phyloP scores from a whole-genome alignment of 2,888 invertebrate genomes.

The Electrophaes corylata region DNA sequence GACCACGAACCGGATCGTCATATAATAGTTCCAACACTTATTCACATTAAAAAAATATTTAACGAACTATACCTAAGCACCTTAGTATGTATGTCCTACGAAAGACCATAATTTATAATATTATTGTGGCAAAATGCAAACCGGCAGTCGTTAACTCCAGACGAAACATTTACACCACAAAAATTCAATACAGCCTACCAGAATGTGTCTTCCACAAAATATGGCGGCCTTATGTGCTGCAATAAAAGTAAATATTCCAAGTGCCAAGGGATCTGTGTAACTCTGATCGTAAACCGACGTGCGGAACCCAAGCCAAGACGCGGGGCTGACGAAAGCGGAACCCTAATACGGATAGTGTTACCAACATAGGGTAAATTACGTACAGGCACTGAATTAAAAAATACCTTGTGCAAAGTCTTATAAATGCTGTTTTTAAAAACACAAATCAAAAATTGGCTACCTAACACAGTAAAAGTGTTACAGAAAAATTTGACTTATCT shows the following conservation, averaged over 20 bases:
- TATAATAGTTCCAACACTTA: too few species aligned
- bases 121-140: not conserved
- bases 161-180: conserved; percentile 26
- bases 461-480: too few species aligned
- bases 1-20: too few species aligned
- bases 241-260: conserved; percentile 67
- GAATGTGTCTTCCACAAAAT: conserved; percentile 43
- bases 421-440: not conserved
- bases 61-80: too few species aligned
- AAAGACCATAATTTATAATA: not conserved
- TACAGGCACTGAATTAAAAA: not conserved
- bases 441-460: not conserved
- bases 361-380: conserved; percentile 8
- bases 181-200: conserved; percentile 35
- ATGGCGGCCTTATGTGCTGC: conserved; percentile 46
- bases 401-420: not conserved
- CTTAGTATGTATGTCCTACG: not conserved
- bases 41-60: too few species aligned
- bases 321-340: conserved; percentile 30
- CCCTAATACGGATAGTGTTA: conserved; percentile 31
- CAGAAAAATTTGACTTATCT: too few species aligned
- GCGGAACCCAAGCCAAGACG: conserved; percentile 31
- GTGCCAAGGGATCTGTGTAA: conserved; percentile 49
- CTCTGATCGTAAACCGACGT: conserved; percentile 51
- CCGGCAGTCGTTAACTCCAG: conserved; percentile 6